Evolutionary conservation across 2,797 vertebrate species (phyloP), one percentile per base, ranked within the genome.

Genomic region (Florisuga fusca): DNA sequence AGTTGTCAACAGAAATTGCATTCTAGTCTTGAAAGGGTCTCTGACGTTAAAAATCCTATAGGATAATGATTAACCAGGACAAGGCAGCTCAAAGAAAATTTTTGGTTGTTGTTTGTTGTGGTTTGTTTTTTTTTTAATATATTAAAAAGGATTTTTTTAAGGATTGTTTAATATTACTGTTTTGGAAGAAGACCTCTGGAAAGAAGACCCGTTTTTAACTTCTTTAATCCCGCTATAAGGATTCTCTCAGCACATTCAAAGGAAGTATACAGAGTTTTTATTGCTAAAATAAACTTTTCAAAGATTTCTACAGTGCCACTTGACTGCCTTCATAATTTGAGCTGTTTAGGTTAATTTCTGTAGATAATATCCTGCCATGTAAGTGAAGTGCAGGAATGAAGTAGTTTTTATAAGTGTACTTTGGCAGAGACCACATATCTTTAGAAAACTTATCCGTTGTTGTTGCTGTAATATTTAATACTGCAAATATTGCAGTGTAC

Each of bases 41-140:
- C 20, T 8, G 11, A 6, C 0, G 0, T 78, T 41, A 64, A 71
- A 90, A 92, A 36, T 78, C 10, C 6, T 51, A 0, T 16, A 36
- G 29, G 23, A 25, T 55, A 29, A 23, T 26, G 23, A 43, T 63
- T 45, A 69, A 26, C 63, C 27, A 38, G 41, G 36, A n/a, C 23
- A 1, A 5, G 3, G 22, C 27, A 53, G 27, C n/a, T 76, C 21
- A 63, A 69, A 12, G 43, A 41, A 59, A 58, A 48, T 18, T 41
- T 41, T 41, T 36, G 36, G 36, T 36, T 36, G 36, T 36, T 36
- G 8, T 36, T 36, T 36, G 36, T 36, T 36, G 36, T 36, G 8
- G 36, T 36, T 36, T 36, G 8, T 41, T 38, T 38, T 38, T 38
- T 38, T 41, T 41, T 41, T 41, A 12, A 38, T 38, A 38, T 38